Percentiles rank a stretch among this genome's conserved stretches.
phyloP scores from a whole-genome alignment of 92 coral and sea anemone species.

The Porites evermanni region DNA sequence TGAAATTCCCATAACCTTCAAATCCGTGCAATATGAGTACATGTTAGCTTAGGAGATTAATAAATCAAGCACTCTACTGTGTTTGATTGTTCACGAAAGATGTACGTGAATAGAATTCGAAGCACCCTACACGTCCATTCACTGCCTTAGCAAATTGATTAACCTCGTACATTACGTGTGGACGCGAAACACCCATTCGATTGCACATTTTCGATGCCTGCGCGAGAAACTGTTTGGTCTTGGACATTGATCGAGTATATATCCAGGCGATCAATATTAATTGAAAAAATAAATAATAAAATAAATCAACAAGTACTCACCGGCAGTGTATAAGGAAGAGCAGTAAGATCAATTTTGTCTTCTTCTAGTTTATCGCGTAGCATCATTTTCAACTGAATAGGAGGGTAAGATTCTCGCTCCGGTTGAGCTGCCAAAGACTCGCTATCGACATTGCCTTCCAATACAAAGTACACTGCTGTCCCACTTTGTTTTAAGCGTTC shows the following conservation, averaged over 20 bases:
- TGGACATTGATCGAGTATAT: neutral
- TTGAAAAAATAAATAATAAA: neutral
- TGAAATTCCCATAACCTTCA: conserved; percentile 18
- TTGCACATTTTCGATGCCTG: neutral
- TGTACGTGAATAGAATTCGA: conserved; percentile 7
- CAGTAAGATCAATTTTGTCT: conserved; percentile 78
- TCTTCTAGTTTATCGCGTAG: conserved; percentile 81
- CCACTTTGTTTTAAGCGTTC: conserved; percentile 82
- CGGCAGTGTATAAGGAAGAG: conserved; percentile 79
- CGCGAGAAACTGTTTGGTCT: neutral
- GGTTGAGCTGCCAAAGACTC: conserved; percentile 68
- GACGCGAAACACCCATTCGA: neutral
- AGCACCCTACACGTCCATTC: neutral
- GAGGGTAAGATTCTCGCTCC: conserved; percentile 82
- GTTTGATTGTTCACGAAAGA: neutral
- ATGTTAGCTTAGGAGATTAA: neutral
- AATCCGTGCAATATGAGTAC: neutral
- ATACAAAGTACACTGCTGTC: conserved; percentile 93
- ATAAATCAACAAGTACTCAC: conserved; percentile 61
- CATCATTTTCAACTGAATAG: conserved; percentile 75
- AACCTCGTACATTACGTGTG: neutral
- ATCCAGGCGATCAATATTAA: neutral
- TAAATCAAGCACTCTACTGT: neutral
- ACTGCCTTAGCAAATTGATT: too few relatives aligned
- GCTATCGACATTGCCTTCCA: conserved; percentile 68